Evolutionary conservation across 1,140 invertebrate species (phyloP).

Genomic region (Drosophila albomicans): DNA sequence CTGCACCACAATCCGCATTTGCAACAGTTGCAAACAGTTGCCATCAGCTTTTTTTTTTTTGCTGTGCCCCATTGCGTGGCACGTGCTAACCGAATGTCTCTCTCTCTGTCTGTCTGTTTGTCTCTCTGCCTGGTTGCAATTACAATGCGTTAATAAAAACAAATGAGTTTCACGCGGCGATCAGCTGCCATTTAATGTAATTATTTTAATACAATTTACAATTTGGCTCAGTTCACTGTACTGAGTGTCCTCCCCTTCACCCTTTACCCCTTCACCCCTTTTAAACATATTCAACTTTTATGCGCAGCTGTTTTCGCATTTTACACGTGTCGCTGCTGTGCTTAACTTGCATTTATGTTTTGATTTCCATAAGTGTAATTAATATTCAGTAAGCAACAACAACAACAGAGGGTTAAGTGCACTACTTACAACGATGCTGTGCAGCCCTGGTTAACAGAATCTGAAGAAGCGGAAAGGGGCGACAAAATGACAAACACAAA

Average conservation of each 20-base stretch:
- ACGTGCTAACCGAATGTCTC: slow-evolving; percentile 13
- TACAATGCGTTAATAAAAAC: slow-evolving; percentile 79
- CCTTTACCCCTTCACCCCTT: neutral
- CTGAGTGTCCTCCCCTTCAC: neutral
- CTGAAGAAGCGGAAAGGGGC: neutral
- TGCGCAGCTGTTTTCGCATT: neutral
- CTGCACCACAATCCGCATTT: neutral
- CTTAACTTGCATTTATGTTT: slow-evolving; percentile 57
- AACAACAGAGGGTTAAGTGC: neutral
- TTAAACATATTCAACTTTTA: neutral
- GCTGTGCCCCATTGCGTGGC: slow-evolving; percentile 10
- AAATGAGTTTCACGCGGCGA: slow-evolving; percentile 69
- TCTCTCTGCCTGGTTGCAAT: slow-evolving; percentile 44
- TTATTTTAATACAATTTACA: slow-evolving; percentile 80
- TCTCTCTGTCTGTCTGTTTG: slow-evolving; percentile 25
- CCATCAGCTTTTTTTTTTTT: slow-evolving; percentile 15
- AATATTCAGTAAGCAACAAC: slow-evolving; percentile 36
- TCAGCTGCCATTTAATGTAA: slow-evolving; percentile 79
- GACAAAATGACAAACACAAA: neutral
- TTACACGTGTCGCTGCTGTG: slow-evolving; percentile 36
- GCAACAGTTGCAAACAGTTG: slow-evolving; percentile 13
- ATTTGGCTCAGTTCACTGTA: slow-evolving; percentile 51
- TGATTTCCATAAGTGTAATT: slow-evolving; percentile 72
- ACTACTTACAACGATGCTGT: neutral
- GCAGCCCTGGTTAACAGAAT: no score